phyloP scores from a whole-genome alignment of 2,888 invertebrate species.

The Synanthedon vespiformis region DNA sequence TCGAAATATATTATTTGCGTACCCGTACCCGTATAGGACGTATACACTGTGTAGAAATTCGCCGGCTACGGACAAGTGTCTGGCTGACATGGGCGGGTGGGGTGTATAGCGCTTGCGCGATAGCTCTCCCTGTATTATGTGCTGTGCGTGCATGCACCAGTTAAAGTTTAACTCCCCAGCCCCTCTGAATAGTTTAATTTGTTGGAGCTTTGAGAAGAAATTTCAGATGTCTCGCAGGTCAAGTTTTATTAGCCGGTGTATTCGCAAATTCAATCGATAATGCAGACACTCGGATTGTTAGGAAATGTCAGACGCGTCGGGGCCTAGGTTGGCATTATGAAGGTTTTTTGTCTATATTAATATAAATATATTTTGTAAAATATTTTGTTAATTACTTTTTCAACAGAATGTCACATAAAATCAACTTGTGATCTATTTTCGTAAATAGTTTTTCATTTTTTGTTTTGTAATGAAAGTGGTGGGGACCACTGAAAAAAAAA shows the following conservation, averaged over 20 bases:
- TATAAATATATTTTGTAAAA: too few species aligned
- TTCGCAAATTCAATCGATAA: conserved; percentile 64
- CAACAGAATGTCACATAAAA: too few species aligned
- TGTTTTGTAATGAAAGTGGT: too few species aligned
- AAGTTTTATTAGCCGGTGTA: conserved; percentile 30
- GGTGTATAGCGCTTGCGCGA: conserved; percentile 49
- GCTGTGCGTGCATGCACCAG: conserved; percentile 45
- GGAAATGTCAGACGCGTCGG: conserved; percentile 63
- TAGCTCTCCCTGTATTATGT: conserved; percentile 41
- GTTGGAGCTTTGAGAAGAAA: conserved; percentile 15
- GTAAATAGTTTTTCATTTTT: too few species aligned
- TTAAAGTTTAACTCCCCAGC: conserved; percentile 25
- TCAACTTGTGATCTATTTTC: too few species aligned
- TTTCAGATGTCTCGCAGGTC: conserved; percentile 31
- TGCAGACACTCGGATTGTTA: conserved; percentile 45
- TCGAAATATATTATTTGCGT: conserved; percentile 49
- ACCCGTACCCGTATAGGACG: conserved; percentile 29
- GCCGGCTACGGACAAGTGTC: conserved; percentile 53
- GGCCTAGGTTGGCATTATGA: conserved; percentile 15
- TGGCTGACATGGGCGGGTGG: conserved; percentile 53
- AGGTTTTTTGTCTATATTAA: too few species aligned
- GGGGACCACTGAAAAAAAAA: too few species aligned
- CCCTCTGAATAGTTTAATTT: conserved; percentile 14
- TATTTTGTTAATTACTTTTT: too few species aligned
- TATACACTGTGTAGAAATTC: conserved; percentile 53